Percentiles rank a stretch among this genome's conserved stretches.
Conservation (phyloP, 2,888 invertebrate genomes). For the Pemphredon lugubris region DNA sequence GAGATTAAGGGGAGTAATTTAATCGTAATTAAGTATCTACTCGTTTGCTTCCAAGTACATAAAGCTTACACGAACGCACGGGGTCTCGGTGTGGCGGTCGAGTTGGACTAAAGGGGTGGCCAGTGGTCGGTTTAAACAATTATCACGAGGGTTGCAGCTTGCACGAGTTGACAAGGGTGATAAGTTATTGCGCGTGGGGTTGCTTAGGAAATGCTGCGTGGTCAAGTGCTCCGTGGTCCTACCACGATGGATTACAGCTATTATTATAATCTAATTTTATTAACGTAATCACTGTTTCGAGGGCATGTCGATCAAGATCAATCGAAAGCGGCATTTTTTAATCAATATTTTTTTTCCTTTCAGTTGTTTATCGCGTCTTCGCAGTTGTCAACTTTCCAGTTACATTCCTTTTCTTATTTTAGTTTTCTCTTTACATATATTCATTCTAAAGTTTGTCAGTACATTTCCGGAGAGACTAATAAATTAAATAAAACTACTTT, state of each 20-base stretch:
- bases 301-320: too few species aligned
- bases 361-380: too few species aligned
- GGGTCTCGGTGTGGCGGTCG: conserved; percentile 67
- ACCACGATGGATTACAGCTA: conserved; percentile 51
- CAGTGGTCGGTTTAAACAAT: conserved; percentile 80
- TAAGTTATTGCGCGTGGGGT: conserved; percentile 77
- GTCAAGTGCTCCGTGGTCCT: conserved; percentile 44
- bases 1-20: conserved; percentile 54
- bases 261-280: conserved; percentile 42
- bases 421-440: not conserved
- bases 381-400: too few species aligned
- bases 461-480: too few species aligned
- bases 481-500: too few species aligned
- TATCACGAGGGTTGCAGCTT: conserved; percentile 78
- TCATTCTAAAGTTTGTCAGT: too few species aligned
- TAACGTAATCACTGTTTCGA: too few species aligned
- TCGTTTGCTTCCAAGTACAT: conserved; percentile 62
- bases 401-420: too few species aligned
- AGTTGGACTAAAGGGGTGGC: conserved; percentile 74
- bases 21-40: conserved; percentile 67
- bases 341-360: too few species aligned
- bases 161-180: conserved; percentile 76
- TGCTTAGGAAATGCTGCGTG: conserved; percentile 69
- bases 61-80: conserved; percentile 67
- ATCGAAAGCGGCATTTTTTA: too few species aligned